A percentile compares a stretch with the other conserved stretches of the same genome.
phyloP scores from a whole-genome alignment of 2,797 vertebrate genomes.

The Brachymystax lenok region DNA sequence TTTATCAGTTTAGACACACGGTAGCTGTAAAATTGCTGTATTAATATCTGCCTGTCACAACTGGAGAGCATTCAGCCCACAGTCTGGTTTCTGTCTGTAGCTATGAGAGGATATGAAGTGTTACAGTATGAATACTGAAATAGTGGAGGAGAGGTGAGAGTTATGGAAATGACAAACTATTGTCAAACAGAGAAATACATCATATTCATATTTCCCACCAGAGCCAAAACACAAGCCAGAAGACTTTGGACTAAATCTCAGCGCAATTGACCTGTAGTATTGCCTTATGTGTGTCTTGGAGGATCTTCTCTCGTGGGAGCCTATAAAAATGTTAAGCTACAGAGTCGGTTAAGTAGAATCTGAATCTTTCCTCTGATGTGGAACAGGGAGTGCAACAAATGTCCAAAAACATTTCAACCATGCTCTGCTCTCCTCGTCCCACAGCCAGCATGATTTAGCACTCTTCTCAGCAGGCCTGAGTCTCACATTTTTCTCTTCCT shows the following conservation, averaged over 20 bases:
- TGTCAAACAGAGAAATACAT: not conserved
- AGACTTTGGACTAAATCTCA: not conserved
- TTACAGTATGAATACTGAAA: not conserved
- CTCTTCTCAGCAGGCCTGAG: not conserved
- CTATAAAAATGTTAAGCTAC: not conserved
- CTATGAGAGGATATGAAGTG: not conserved
- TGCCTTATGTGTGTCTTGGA: slow-evolving; percentile 15
- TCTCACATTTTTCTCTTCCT: not conserved
- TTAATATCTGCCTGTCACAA: not conserved
- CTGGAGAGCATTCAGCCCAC: not conserved
- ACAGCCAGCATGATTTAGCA: not conserved
- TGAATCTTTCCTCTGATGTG: not conserved
- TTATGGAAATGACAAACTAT: not conserved
- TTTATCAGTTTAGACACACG: not conserved
- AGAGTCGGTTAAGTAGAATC: not conserved
- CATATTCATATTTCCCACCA: not conserved
- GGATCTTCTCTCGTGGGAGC: not conserved
- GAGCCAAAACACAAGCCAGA: not conserved
- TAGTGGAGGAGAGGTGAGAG: not conserved
- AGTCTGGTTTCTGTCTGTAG: not conserved
- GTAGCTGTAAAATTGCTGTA: slow-evolving; percentile 1
- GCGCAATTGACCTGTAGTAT: not conserved
- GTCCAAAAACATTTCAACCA: slow-evolving; percentile 1
- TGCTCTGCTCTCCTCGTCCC: not conserved
- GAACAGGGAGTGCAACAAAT: not conserved